Evolutionary conservation across 2,797 vertebrate genomes (phyloP).

Genomic region (Coranthus polyacanthus): DNA sequence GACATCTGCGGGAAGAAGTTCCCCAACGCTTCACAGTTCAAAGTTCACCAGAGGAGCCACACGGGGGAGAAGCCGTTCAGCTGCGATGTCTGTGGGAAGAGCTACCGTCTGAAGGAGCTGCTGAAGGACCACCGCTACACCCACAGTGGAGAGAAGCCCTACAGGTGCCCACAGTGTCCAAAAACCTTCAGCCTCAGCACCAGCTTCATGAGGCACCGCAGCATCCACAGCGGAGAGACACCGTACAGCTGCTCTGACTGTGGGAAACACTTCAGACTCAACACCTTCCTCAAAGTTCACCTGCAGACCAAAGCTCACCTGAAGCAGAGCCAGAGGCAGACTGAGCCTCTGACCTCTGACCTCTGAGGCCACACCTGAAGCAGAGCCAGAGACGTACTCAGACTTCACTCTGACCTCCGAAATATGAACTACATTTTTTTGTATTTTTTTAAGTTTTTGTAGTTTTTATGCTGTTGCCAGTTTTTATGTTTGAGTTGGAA

Average conservation of each 20-base stretch:
- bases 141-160: constrained; percentile 54
- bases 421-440: too few relatives aligned
- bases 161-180: constrained; percentile 50
- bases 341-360: neutral
- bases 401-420: too few relatives aligned
- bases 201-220: constrained; percentile 61
- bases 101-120: constrained; percentile 50
- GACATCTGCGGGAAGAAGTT: constrained; percentile 64
- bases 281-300: constrained; percentile 63
- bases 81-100: constrained; percentile 63
- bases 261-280: constrained; percentile 61
- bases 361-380: too few relatives aligned
- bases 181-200: constrained; percentile 59
- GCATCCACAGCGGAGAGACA: constrained; percentile 55
- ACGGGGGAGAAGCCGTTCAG: constrained; percentile 53
- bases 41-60: constrained; percentile 48
- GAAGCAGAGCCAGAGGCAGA: constrained; percentile 26
- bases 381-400: too few relatives aligned
- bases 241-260: constrained; percentile 54
- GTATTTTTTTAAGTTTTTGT: too few relatives aligned
- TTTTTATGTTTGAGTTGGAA: too few relatives aligned
- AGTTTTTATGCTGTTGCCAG: too few relatives aligned
- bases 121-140: constrained; percentile 55
- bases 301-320: constrained; percentile 66
- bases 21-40: constrained; percentile 49